Conservation (phyloP, 2,113 vertebrate species). For the Aspiorhynchus laticeps region DNA sequence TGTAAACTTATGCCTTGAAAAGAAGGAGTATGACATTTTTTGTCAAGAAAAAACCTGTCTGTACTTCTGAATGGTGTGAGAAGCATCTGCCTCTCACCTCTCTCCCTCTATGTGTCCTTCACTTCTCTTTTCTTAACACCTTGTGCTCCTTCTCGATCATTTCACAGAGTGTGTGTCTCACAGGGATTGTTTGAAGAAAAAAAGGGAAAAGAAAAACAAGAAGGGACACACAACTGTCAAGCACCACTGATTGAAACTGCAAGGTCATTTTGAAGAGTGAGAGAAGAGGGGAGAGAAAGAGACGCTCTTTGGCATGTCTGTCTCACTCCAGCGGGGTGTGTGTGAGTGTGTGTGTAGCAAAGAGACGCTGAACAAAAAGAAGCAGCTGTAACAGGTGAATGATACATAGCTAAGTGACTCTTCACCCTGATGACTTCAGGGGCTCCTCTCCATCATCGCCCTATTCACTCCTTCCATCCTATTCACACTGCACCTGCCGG, state of each 20-base stretch:
- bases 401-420: slow-evolving; percentile 28
- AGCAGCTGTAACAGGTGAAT: neutral
- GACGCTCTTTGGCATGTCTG: slow-evolving; percentile 66
- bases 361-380: neutral
- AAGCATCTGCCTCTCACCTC: slow-evolving; percentile 37
- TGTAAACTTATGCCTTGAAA: neutral
- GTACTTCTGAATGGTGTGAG: slow-evolving; percentile 15
- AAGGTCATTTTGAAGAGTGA: slow-evolving; percentile 69
- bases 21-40: slow-evolving; percentile 2
- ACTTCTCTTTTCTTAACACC: slow-evolving; percentile 7
- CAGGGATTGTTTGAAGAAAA: slow-evolving; percentile 47
- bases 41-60: slow-evolving; percentile 2
- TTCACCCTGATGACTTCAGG: slow-evolving; percentile 39
- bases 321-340: slow-evolving; percentile 56
- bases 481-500: neutral
- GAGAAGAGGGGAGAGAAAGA: slow-evolving; percentile 49
- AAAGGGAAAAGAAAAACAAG: slow-evolving; percentile 23
- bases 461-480: slow-evolving; percentile 18
- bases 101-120: slow-evolving; percentile 14
- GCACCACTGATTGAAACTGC: slow-evolving; percentile 75
- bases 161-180: slow-evolving; percentile 56
- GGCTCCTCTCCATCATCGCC: slow-evolving; percentile 19
- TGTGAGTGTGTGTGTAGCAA: slow-evolving; percentile 43
- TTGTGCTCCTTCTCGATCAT: slow-evolving; percentile 39
- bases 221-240: slow-evolving; percentile 66